Evolutionary conservation across 2,888 invertebrate genomes (phyloP), one percentile per base, ranked within the genome.

Genomic region (Hylaea fasciaria): DNA sequence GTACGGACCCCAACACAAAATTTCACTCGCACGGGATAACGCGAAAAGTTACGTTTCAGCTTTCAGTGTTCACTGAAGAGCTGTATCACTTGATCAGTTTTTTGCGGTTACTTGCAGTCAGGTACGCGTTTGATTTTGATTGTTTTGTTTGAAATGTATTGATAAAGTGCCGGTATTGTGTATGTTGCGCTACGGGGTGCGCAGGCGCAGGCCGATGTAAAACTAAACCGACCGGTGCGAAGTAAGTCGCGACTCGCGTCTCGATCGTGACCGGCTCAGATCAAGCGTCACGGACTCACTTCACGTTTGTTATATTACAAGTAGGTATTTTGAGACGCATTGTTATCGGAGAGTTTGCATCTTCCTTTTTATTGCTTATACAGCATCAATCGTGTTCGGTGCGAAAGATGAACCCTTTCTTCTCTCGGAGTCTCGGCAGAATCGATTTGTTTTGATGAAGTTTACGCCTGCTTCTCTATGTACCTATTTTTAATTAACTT

Each of bases 171-270:
- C 78, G 76, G 79, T 76, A 77, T 73, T 72, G 76, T 17, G 71
- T 70, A 73, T 73, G 71, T 69, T 48, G 59, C 53, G 56, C 37
- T 57, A 58, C 62, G 60, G 76, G 72, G 75, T 75, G 84, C 87
- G 89, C 89, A 76, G 72, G 84, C 86, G 85, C 90, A 80, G 78
- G 75, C 77, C 80, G 77, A 78, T 80, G 83, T 85, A 83, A 86
- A 89, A 91, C 91, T 91, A 89, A 88, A 77, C 91, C 76, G 85
- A 91, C 91, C 84, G 84, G 90, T 89, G 71, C 85, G 89, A 89
- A 89, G 88, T 60, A 10, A 29, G 66, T 81, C 71, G 71, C 69
- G 44, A 66, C 70, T 81, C 71, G 71, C 69, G 44, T 66, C 70
- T 72, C 74, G 77, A 71, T 78, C 84, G 80, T 80, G 81, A 80